Base-by-base conservation (phyloP, 1,140 invertebrate species). In the Diachasma alloeum region DNA sequence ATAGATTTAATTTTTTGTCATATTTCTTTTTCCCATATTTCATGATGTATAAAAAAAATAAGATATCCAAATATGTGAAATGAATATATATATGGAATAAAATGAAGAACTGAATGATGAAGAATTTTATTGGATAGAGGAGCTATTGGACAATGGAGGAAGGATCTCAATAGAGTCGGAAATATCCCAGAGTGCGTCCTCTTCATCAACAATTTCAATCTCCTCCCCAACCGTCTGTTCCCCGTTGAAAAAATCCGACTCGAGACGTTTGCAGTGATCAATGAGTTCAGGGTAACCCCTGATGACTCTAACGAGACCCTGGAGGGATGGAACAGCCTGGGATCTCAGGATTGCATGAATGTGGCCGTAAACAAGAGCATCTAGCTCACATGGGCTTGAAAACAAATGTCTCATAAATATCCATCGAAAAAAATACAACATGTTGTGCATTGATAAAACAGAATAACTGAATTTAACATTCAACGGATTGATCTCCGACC, bases 281-380 rank as follows among this genome's bases (percentile, higher is more conserved):
- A 89, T 69, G 19, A 90, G 81, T n/a, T 76, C 72, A 53, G 87
- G 88, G 80, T 83, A 89, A 68, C 78, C 80, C 9, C 66, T 72
- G 6, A 89, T 72, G 1, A 83, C 82, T 63, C 36, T 78, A 5
- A 73, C 66, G 63, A 87, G 75, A 4, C 80, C 77, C 36, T 80
- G 72, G 11, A 77, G 67, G 24, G 77, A 75, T 17, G 79, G 73
- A 17, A 71, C 56, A 63, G 76, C 73, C 48, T 70, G 77, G 37
- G 91, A 91, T 2, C 91, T 92, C 26, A 93, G 83, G n/a, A 95
- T 87, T 1, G 92, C 91, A 83, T 90, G 92, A 9, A 95, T 82
- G 82, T 95, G 94, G 36, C 94, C 94, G 85, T 93, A 95, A 2
- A 94, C 91, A 22, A 95, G 83, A 17, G 94, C 94, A 89, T 95